phyloP scores from a whole-genome alignment of 2,113 vertebrate species.

The Ceyx cyanopectus region DNA sequence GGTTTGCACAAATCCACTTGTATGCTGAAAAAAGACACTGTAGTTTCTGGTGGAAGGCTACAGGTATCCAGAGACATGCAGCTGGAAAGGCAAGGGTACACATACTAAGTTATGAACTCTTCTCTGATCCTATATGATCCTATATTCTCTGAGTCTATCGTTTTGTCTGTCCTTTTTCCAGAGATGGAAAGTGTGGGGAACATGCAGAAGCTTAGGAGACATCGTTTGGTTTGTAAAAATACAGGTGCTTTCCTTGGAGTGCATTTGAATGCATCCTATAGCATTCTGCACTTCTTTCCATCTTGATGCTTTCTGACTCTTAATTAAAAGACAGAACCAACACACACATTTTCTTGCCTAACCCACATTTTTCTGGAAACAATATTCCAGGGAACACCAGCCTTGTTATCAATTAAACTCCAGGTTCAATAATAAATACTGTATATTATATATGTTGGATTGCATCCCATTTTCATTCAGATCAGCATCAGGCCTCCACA shows the following conservation, averaged over 20 bases:
- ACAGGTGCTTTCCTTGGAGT: background rate
- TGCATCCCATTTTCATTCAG: background rate
- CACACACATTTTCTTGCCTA: background rate
- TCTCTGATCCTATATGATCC: background rate
- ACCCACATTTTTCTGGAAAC: background rate
- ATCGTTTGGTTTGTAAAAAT: background rate
- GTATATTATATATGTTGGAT: background rate
- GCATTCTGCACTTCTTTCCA: background rate
- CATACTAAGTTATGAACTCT: background rate
- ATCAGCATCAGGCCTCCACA: background rate
- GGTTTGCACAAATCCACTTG: background rate
- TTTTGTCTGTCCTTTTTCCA: background rate
- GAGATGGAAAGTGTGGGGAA: background rate
- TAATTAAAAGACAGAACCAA: background rate
- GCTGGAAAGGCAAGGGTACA: background rate
- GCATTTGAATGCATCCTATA: background rate
- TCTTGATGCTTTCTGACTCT: background rate
- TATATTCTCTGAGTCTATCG: background rate
- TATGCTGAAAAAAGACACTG: background rate
- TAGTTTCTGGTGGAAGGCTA: background rate
- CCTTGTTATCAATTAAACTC: background rate
- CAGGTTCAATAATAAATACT: background rate
- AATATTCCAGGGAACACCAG: background rate
- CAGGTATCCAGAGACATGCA: background rate
- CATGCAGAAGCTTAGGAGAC: background rate